phyloP scores from a whole-genome alignment of 2,888 invertebrate species.

The Pseudococcus jackbeardsleyi region DNA sequence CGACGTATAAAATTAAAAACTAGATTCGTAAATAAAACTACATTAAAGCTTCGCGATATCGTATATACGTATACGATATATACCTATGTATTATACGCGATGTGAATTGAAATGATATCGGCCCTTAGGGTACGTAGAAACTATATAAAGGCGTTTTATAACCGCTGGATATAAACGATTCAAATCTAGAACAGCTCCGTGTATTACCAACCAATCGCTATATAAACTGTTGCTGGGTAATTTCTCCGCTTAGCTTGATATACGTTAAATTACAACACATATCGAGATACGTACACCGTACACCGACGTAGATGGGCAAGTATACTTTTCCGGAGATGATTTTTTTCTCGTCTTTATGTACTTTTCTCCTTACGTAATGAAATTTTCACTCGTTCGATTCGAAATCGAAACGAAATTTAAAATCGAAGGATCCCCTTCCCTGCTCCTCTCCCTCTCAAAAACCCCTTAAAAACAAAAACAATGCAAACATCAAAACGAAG shows the following conservation, averaged over 20 bases:
- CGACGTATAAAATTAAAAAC: conserved; percentile 54
- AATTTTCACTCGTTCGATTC: background rate
- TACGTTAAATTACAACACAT: conserved; percentile 39
- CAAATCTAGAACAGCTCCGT: conserved; percentile 55
- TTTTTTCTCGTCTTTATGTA: background rate
- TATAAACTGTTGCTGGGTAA: conserved; percentile 47
- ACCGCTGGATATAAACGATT: conserved; percentile 54
- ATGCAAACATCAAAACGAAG: background rate
- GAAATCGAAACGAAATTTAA: background rate
- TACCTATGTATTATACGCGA: conserved; percentile 56
- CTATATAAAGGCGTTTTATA: conserved; percentile 51
- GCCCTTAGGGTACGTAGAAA: conserved; percentile 53
- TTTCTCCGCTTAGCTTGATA: conserved; percentile 2
- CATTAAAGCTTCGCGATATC: conserved; percentile 42
- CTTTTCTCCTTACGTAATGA: background rate
- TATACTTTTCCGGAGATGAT: background rate
- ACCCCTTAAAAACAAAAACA: background rate
- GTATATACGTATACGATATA: conserved; percentile 24
- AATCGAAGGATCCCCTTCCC: background rate
- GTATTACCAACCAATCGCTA: conserved; percentile 26
- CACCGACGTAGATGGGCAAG: background rate
- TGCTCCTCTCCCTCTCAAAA: too few relatives aligned
- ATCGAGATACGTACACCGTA: too few relatives aligned
- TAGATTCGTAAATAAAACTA: conserved; percentile 55
- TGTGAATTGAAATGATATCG: conserved; percentile 55